phyloP scores from a whole-genome alignment of 2,797 vertebrate genomes.

The Florisuga fusca region DNA sequence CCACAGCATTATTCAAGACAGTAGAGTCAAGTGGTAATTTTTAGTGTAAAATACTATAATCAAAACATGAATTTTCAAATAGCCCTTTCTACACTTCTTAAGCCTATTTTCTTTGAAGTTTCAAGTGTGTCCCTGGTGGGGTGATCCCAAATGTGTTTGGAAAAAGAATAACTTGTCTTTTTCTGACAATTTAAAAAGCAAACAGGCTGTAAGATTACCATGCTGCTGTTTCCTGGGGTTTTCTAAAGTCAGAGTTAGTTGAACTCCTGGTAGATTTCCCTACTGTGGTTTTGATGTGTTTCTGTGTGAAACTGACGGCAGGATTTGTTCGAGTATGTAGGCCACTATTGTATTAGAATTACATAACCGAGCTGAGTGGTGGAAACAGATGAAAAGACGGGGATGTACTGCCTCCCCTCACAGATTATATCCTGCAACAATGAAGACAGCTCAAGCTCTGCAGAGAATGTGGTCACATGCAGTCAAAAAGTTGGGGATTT shows the following conservation, averaged over 20 bases:
- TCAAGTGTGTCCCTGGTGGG: neutral
- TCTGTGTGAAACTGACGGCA: slow-evolving; percentile 79
- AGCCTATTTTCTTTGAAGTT: neutral
- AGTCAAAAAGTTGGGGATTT: slow-evolving; percentile 89
- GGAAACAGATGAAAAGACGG: slow-evolving; percentile 79
- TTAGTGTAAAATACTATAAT: neutral
- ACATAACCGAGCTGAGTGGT: slow-evolving; percentile 86
- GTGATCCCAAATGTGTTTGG: neutral
- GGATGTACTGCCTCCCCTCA: slow-evolving; percentile 50
- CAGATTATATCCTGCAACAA: slow-evolving; percentile 70
- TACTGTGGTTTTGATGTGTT: slow-evolving; percentile 68
- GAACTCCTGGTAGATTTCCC: neutral
- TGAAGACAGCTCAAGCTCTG: slow-evolving; percentile 88
- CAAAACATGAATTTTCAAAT: neutral
- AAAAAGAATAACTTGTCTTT: neutral
- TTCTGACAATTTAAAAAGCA: neutral
- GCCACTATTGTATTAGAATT: slow-evolving; percentile 92
- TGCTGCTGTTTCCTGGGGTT: neutral
- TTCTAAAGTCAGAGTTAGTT: slow-evolving; percentile 33
- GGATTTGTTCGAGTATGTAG: slow-evolving; percentile 94
- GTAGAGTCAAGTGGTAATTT: neutral
- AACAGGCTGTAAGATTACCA: neutral
- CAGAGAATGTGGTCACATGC: slow-evolving; percentile 91
- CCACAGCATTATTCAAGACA: neutral
- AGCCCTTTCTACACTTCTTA: neutral